Percentiles rank a stretch among this genome's conserved stretches.
These are phyloP conservation scores for Cerastis leucographa DNA, from an alignment of 2,888 invertebrate species.

Conservation along the genomic window DNA sequence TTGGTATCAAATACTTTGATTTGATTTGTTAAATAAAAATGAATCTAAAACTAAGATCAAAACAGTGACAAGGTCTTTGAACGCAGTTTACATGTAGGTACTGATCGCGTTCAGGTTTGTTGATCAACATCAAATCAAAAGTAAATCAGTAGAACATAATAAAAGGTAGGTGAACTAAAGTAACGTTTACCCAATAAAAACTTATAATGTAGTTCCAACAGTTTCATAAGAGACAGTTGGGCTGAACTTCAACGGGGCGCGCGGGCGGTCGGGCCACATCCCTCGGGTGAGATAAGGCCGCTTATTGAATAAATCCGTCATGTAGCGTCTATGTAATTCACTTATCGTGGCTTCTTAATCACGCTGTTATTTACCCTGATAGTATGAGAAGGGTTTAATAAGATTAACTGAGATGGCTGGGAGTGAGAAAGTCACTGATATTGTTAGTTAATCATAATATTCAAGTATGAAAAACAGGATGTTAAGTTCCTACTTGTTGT, in stretches of 20 bases:
- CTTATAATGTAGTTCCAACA: constrained; percentile 27
- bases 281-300: constrained; percentile 22
- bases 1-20: constrained; percentile 4
- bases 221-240: constrained; percentile 5
- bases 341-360: constrained; percentile 27
- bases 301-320: constrained; percentile 35
- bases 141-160: not conserved
- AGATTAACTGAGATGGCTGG: not conserved
- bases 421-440: constrained; percentile 6
- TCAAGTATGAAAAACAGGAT: not conserved
- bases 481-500: not conserved
- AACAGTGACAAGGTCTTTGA: not conserved
- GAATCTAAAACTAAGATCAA: no score
- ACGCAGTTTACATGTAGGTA: not conserved
- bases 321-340: constrained; percentile 8
- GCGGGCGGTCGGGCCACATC: not conserved
- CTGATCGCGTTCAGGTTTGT: not conserved
- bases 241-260: not conserved
- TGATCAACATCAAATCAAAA: not conserved
- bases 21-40: not conserved
- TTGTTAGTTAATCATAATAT: not conserved
- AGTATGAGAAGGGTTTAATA: not conserved
- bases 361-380: constrained; percentile 5
- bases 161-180: not conserved
- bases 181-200: constrained; percentile 27